Evolutionary conservation across 2,888 invertebrate species (phyloP).

Genomic region (Habroteleia sp.): DNA sequence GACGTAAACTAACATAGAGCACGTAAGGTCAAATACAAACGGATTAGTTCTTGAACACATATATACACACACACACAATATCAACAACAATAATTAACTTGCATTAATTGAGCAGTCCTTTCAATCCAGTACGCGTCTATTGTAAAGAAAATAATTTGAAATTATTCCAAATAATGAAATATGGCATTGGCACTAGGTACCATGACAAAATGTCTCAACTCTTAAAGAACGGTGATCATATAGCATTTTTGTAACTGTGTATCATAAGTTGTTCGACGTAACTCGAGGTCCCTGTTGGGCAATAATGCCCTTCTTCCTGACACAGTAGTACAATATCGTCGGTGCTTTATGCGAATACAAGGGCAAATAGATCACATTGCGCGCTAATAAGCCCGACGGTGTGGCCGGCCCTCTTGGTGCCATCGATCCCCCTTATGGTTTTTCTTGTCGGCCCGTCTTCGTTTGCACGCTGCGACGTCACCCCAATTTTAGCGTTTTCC

Average conservation of each 20-base stretch:
- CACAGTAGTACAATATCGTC: conserved; percentile 78
- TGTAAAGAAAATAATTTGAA: conserved; percentile 6
- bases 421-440: conserved; percentile 35
- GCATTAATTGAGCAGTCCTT: conserved; percentile 18
- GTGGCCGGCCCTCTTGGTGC: conserved; percentile 66
- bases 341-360: conserved; percentile 78
- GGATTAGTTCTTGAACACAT: conserved; percentile 54
- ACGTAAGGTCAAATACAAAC: conserved; percentile 47
- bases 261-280: conserved; percentile 71
- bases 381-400: conserved; percentile 80
- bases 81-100: conserved; percentile 37
- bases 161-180: neutral
- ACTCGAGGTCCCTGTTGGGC: conserved; percentile 78
- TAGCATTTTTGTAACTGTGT: conserved; percentile 66
- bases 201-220: neutral
- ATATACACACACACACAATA: no score
- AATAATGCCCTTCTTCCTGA: conserved; percentile 79
- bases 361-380: conserved; percentile 81
- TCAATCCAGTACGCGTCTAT: conserved; percentile 5
- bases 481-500: conserved; percentile 75
- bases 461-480: conserved; percentile 46
- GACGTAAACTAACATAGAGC: conserved; percentile 44
- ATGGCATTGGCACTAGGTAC: neutral
- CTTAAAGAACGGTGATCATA: neutral
- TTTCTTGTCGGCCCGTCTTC: conserved; percentile 41